These are phyloP conservation scores for Paralvinella palmiformis DNA, from an alignment of 1,140 invertebrate genomes.

Conservation along the genomic window DNA sequence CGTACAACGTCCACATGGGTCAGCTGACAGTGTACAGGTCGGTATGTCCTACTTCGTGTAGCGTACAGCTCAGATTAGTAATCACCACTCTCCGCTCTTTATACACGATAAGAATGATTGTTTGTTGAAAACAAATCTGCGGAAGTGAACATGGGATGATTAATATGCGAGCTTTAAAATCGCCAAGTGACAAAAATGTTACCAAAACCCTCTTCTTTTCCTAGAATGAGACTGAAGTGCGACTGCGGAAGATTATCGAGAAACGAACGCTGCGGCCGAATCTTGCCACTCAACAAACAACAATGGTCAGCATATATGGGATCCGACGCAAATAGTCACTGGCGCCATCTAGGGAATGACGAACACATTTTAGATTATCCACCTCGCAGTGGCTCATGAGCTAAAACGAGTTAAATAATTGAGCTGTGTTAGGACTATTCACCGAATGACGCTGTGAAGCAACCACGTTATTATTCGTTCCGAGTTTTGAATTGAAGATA, in stretches of 20 bases:
- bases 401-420: no score
- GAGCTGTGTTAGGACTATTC: no score
- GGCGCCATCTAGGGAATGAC: no score
- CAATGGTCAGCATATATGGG: constrained; percentile 52
- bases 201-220: constrained; percentile 1
- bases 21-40: constrained; percentile 55
- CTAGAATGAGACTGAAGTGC: constrained; percentile 43
- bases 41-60: background rate
- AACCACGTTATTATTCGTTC: no score
- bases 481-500: no score
- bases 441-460: no score
- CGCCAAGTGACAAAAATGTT: background rate
- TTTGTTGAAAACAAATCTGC: background rate
- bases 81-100: background rate
- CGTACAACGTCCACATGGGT: constrained; percentile 53
- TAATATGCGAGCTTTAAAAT: background rate
- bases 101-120: background rate
- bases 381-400: no score
- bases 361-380: no score
- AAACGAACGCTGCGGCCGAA: constrained; percentile 33
- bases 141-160: background rate
- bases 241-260: constrained; percentile 30
- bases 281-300: constrained; percentile 48
- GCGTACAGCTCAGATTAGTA: background rate
- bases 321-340: constrained; percentile 42